phyloP scores from a whole-genome alignment of 2,113 vertebrate genomes.

The Casuarius casuarius region DNA sequence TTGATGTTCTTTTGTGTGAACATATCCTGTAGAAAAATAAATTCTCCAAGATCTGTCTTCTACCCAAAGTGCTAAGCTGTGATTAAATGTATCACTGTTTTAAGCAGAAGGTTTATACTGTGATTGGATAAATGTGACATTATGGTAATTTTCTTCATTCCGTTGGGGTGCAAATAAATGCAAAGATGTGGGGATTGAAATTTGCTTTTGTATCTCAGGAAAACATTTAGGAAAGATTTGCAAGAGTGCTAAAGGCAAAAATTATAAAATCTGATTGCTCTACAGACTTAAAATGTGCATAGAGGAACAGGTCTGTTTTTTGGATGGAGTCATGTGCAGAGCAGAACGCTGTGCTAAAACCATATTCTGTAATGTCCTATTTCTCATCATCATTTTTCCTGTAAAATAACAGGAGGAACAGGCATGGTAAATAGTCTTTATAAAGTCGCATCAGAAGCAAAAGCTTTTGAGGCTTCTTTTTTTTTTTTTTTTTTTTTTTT shows the following conservation, averaged over 20 bases:
- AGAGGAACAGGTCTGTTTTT: not conserved
- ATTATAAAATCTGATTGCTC: not conserved
- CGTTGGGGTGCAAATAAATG: conserved; percentile 6
- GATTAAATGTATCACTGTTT: not conserved
- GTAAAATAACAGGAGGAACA: not conserved
- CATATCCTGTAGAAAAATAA: not conserved
- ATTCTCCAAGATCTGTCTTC: not conserved
- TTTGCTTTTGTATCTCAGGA: not conserved
- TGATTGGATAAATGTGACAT: not conserved
- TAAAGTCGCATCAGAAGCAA: not conserved
- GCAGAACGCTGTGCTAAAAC: not conserved
- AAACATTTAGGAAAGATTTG: not conserved
- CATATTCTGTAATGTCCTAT: not conserved
- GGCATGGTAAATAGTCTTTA: not conserved
- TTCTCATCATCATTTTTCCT: not conserved
- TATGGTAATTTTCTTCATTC: not conserved
- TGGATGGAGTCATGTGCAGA: not conserved
- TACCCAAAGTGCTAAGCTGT: not conserved
- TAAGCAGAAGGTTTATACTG: not conserved
- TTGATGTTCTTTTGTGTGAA: not conserved
- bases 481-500: not conserved
- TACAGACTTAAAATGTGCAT: not conserved
- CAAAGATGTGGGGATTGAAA: not conserved
- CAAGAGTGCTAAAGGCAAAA: not conserved
- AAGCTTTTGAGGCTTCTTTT: not conserved